Percentiles rank a stretch among this genome's conserved stretches.
phyloP scores from a whole-genome alignment of 2,797 vertebrate species.

The Tinamus major region DNA sequence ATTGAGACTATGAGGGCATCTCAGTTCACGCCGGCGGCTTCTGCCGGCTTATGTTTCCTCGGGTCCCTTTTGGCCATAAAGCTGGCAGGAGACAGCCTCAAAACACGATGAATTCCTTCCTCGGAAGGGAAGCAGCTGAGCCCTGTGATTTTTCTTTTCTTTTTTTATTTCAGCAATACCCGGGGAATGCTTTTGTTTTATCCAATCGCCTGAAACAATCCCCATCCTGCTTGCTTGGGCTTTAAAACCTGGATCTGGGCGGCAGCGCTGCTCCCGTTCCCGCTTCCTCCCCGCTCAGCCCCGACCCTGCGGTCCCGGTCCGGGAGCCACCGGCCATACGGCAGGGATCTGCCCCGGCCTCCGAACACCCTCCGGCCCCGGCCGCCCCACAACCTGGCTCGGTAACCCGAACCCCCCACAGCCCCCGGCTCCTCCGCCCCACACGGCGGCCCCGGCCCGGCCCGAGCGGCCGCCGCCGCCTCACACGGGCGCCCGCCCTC shows the following conservation, averaged over 20 bases:
- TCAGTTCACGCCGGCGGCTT: background rate
- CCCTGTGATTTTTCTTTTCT: background rate
- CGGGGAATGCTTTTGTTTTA: background rate
- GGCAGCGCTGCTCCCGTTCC: too few relatives aligned
- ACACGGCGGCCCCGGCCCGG: background rate
- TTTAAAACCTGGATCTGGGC: fast-evolving
- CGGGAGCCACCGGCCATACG: background rate
- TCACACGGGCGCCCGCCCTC: too few relatives aligned
- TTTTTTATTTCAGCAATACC: background rate
- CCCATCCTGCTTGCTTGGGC: background rate
- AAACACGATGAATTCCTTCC: background rate
- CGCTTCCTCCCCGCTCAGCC: background rate
- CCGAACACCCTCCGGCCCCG: too few relatives aligned
- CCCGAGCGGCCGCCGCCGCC: too few relatives aligned
- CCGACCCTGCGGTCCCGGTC: too few relatives aligned
- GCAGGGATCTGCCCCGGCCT: background rate
- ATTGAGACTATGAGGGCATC: background rate
- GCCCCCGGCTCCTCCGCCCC: too few relatives aligned
- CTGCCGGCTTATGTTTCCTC: background rate
- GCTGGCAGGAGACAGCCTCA: background rate
- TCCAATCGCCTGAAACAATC: background rate
- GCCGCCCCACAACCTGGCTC: background rate
- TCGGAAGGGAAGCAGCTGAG: background rate
- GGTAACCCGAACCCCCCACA: fast-evolving
- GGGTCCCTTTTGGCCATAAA: background rate